Evolutionary conservation across 2,113 vertebrate genomes (phyloP).

Genomic region (Dolichotis patagonum): DNA sequence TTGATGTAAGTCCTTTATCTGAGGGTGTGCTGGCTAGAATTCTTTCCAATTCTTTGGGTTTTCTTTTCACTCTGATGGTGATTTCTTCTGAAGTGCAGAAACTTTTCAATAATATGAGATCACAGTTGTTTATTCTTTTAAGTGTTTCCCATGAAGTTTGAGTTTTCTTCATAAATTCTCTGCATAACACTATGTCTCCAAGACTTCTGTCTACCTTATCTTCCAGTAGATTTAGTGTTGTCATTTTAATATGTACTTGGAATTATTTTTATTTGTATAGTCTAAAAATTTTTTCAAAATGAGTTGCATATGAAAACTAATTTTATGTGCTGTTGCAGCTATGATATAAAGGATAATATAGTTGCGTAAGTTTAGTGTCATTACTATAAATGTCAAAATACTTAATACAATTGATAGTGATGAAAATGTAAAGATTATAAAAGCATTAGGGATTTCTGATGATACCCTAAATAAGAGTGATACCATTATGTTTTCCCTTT

Average conservation of each 20-base stretch:
- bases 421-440: neutral
- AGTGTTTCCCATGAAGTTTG: too few relatives aligned
- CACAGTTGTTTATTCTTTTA: too few relatives aligned
- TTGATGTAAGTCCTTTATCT: too few relatives aligned
- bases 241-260: slow-evolving; percentile 35
- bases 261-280: slow-evolving; percentile 65
- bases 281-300: slow-evolving; percentile 29
- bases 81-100: too few relatives aligned
- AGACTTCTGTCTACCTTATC: too few relatives aligned
- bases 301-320: slow-evolving; percentile 5
- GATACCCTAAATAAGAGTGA: slow-evolving; percentile 11
- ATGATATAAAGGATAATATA: neutral
- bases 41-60: too few relatives aligned
- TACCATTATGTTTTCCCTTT: neutral
- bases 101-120: too few relatives aligned
- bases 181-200: too few relatives aligned
- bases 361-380: neutral
- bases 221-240: too few relatives aligned
- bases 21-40: too few relatives aligned
- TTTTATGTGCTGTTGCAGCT: slow-evolving; percentile 39
- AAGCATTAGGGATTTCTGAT: neutral
- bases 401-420: neutral
- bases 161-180: too few relatives aligned
- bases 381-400: slow-evolving; percentile 39
- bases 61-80: too few relatives aligned